Conservation (phyloP, 2,888 invertebrate genomes). For the Ecliptopera silaceata region DNA sequence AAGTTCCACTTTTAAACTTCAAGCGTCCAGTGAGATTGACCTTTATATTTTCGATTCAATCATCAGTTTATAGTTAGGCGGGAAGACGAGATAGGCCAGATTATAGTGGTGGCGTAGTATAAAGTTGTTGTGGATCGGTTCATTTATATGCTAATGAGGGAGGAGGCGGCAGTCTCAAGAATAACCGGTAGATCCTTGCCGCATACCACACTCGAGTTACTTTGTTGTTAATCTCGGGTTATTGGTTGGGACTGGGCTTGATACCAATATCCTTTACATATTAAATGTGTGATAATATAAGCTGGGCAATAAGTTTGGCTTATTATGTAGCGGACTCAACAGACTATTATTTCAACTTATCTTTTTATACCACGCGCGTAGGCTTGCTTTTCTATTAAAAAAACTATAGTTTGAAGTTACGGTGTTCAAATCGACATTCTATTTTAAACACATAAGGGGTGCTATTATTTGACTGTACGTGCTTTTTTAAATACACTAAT, state of each 20-base stretch:
- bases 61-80: constrained; percentile 25
- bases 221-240: constrained; percentile 33
- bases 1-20: constrained; percentile 32
- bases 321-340: constrained; percentile 13
- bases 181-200: constrained; percentile 60
- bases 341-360: background rate
- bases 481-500: no score
- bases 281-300: constrained; percentile 12
- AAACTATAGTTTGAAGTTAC: no score
- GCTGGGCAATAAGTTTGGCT: constrained; percentile 14
- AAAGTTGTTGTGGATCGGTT: constrained; percentile 76
- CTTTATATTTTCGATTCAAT: constrained; percentile 43
- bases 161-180: constrained; percentile 56
- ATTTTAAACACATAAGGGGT: no score
- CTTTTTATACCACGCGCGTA: background rate
- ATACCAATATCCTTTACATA: constrained; percentile 23
- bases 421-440: no score
- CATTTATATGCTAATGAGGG: constrained; percentile 79
- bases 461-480: no score
- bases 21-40: constrained; percentile 50
- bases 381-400: no score
- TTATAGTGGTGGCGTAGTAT: constrained; percentile 61
- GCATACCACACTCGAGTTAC: constrained; percentile 41
- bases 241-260: constrained; percentile 26
- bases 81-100: constrained; percentile 45